Evolutionary conservation across 2,797 vertebrate species (phyloP).

Genomic region (Lophius americanus): DNA sequence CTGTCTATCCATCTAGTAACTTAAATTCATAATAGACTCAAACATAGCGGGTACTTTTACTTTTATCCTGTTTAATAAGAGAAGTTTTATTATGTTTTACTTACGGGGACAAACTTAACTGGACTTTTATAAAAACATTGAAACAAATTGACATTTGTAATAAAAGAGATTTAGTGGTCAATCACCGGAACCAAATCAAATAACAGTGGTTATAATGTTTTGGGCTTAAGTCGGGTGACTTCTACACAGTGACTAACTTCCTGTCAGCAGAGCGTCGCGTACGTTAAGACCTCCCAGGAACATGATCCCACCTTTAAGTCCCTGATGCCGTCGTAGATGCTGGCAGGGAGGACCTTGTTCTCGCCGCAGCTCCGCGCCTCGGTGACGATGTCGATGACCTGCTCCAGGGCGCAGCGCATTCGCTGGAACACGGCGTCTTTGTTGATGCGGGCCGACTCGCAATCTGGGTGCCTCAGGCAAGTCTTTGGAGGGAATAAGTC

Average conservation of each 20-base stretch:
- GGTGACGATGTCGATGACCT: constrained; percentile 97
- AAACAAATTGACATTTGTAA: too few relatives aligned
- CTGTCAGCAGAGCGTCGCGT: background rate
- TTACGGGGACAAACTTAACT: too few relatives aligned
- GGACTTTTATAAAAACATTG: too few relatives aligned
- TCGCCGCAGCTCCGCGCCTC: constrained; percentile 88
- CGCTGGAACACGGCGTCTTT: constrained; percentile 96
- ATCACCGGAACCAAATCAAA: too few relatives aligned
- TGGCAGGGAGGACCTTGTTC: constrained; percentile 84
- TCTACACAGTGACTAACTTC: background rate
- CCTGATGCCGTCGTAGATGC: constrained; percentile 92
- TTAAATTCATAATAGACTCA: too few relatives aligned
- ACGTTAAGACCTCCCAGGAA: background rate
- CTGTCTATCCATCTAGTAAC: too few relatives aligned
- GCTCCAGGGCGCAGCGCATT: constrained; percentile 95
- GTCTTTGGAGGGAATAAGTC: constrained; percentile 83
- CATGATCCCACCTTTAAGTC: constrained; percentile 90
- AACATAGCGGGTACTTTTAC: too few relatives aligned
- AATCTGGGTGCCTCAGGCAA: constrained; percentile 96
- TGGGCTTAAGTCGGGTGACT: too few relatives aligned
- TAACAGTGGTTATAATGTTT: too few relatives aligned
- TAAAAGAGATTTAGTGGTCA: too few relatives aligned
- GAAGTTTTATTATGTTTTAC: too few relatives aligned
- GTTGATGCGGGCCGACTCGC: constrained; percentile 96
- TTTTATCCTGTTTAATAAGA: too few relatives aligned